Evolutionary conservation across 92 coral and sea anemone species (phyloP).

Genomic region (Porites lobata): DNA sequence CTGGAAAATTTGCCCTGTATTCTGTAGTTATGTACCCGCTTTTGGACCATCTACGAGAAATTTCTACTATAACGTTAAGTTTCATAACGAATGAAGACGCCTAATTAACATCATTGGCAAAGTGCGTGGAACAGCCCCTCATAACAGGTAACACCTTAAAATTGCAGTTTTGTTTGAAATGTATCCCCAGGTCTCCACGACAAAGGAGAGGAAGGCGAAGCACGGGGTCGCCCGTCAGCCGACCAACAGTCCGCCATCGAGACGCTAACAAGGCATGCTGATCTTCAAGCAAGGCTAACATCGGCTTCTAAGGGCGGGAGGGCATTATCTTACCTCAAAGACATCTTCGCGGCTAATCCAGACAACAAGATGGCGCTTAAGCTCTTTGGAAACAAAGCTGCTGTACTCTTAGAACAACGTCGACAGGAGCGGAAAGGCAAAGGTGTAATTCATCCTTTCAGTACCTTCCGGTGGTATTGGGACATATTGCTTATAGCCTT

Average conservation of each 20-base stretch:
- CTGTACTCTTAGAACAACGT: constrained; percentile 92
- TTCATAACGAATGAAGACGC: too few relatives aligned
- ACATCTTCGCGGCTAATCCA: constrained; percentile 89
- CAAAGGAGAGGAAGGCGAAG: background rate
- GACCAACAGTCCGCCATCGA: constrained; percentile 12
- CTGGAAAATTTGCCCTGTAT: too few relatives aligned
- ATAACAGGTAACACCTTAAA: too few relatives aligned
- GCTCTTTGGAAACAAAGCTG: constrained; percentile 97
- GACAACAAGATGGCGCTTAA: constrained; percentile 97
- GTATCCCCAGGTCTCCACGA: background rate
- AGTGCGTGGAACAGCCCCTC: too few relatives aligned
- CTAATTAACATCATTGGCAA: too few relatives aligned
- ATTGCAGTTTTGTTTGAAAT: background rate
- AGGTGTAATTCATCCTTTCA: constrained; percentile 97
- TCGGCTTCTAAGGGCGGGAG: background rate
- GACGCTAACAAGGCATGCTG: constrained; percentile 31
- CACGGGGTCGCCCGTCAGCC: background rate
- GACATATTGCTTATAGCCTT: constrained; percentile 87
- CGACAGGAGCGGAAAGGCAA: constrained; percentile 81
- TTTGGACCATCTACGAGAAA: too few relatives aligned
- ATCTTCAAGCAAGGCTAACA: constrained; percentile 6
- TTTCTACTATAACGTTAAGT: too few relatives aligned
- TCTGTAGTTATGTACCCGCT: too few relatives aligned
- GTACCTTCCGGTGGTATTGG: constrained; percentile 99
- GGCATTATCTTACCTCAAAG: constrained; percentile 53